phyloP scores from a whole-genome alignment of 2,797 vertebrate species.

The Sebastes cheni region DNA sequence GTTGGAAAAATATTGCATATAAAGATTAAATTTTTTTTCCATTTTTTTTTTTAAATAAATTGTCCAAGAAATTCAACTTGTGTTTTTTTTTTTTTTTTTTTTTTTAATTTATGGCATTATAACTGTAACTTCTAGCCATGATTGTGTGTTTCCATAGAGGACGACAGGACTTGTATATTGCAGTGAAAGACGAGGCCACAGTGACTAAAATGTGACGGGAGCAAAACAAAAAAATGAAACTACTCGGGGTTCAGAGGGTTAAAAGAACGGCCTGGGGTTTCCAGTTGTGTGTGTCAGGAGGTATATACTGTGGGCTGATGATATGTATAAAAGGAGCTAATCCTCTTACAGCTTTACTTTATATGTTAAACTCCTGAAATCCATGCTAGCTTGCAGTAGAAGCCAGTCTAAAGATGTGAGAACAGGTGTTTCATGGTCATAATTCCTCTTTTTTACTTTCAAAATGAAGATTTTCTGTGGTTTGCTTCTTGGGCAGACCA shows the following conservation, averaged over 20 bases:
- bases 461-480: neutral
- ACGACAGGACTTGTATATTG: neutral
- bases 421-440: neutral
- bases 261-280: neutral
- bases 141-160: neutral
- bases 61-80: neutral
- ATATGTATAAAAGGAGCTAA: neutral
- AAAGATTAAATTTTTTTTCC: neutral
- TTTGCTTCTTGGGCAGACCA: no score
- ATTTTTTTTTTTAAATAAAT: accelerated
- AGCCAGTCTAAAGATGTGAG: neutral
- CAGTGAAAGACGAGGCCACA: neutral
- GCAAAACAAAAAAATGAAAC: neutral
- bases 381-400: neutral
- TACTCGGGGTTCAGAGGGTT: neutral
- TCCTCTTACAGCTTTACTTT: slow-evolving; percentile 7
- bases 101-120: neutral
- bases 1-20: neutral
- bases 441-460: neutral
- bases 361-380: neutral
- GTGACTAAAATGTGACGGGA: neutral
- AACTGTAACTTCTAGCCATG: neutral
- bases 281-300: neutral
- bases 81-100: neutral
- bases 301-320: neutral